These are phyloP conservation scores for Bos javanicus DNA, from an alignment of 2,113 vertebrate genomes.

Conservation along the genomic window DNA sequence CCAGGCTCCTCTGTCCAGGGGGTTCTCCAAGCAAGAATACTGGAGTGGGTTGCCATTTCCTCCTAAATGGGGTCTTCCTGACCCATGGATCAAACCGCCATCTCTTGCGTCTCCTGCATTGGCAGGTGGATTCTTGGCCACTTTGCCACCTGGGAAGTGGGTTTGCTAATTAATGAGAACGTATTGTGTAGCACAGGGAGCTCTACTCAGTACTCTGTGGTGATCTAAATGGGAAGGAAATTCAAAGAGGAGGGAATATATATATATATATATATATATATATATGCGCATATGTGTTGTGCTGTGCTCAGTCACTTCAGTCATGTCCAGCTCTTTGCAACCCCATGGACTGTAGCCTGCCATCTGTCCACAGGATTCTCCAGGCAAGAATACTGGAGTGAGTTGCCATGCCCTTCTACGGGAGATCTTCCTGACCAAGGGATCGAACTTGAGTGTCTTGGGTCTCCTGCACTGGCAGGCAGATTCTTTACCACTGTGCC, in stretches of 20 bases:
- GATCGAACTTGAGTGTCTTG: not conserved
- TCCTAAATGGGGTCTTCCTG: not conserved
- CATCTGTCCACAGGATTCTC: not conserved
- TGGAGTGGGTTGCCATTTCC: not conserved
- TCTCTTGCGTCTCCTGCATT: not conserved
- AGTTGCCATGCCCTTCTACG: not conserved
- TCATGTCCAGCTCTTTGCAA: not conserved
- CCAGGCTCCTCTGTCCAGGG: not conserved
- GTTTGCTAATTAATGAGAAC: not conserved
- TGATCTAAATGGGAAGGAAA: not conserved
- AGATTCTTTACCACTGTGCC: not conserved
- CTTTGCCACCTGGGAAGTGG: not conserved
- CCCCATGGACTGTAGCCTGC: not conserved
- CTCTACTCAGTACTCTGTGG: not conserved
- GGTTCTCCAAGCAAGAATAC: not conserved
- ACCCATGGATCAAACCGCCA: not conserved
- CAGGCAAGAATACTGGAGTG: not conserved
- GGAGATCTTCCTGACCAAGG: not conserved
- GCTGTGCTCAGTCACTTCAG: not conserved
- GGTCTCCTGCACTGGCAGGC: not conserved
- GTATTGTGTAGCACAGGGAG: not conserved
- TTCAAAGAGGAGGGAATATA: not conserved
- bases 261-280: not conserved
- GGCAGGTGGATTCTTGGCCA: not conserved
- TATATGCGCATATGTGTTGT: not conserved